Percentiles rank a stretch among this genome's conserved stretches.
Evolutionary conservation across 2,113 vertebrate genomes (phyloP).

Genomic region (Semnornis frantzii): DNA sequence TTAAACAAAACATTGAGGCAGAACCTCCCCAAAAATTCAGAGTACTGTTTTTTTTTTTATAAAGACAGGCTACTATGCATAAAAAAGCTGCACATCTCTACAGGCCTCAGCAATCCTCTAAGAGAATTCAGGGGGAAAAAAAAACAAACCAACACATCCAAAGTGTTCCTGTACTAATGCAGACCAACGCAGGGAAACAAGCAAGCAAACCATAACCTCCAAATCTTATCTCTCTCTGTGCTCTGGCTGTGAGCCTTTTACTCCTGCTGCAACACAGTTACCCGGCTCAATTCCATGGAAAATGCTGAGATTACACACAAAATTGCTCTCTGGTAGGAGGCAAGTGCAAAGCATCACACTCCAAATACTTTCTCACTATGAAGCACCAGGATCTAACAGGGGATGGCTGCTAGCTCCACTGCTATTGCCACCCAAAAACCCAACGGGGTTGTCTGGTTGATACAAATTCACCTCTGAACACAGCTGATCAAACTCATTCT

Average conservation of each 20-base stretch:
- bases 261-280: background rate
- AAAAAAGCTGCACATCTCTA: background rate
- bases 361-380: background rate
- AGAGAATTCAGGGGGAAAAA: background rate
- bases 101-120: background rate
- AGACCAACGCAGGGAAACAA: background rate
- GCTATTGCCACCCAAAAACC: background rate
- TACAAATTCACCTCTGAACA: background rate
- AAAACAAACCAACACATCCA: rapidly evolving
- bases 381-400: background rate
- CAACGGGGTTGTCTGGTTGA: background rate
- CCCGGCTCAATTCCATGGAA: background rate
- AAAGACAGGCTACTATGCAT: background rate
- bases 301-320: background rate
- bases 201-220: background rate
- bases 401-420: background rate
- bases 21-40: background rate
- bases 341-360: background rate
- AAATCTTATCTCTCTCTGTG: background rate
- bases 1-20: conserved; percentile 14
- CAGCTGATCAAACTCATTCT: background rate
- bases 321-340: background rate
- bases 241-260: background rate
- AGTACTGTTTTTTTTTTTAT: background rate
- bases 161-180: background rate